Conservation (phyloP, 2,888 invertebrate genomes). For the Nemapogon koenigi region DNA sequence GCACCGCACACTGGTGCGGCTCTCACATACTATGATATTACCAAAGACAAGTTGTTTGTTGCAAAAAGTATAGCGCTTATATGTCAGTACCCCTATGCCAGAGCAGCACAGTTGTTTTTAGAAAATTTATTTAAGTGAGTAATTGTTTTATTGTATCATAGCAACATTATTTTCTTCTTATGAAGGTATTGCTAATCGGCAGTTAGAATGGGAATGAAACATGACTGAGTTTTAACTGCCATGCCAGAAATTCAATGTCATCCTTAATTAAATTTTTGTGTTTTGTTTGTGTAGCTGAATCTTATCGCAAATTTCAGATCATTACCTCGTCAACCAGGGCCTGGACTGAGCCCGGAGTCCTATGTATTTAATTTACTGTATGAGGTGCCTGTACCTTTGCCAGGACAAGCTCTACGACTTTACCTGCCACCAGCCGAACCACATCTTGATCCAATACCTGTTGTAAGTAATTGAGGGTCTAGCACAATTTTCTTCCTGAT, state of each 20-base stretch:
- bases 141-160: background rate
- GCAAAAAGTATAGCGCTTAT: constrained; percentile 94
- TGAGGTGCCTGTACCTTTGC: constrained; percentile 89
- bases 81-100: constrained; percentile 89
- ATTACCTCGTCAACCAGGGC: constrained; percentile 78
- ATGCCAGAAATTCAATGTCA: too few species aligned
- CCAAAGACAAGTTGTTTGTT: constrained; percentile 93
- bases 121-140: constrained; percentile 84
- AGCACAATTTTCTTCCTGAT: too few species aligned
- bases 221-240: too few species aligned
- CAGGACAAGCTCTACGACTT: constrained; percentile 85
- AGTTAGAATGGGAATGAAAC: too few species aligned
- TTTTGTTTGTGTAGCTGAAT: background rate
- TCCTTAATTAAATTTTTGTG: too few species aligned
- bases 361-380: constrained; percentile 95
- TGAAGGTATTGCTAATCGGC: too few species aligned
- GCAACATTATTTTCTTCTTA: too few species aligned
- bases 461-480: constrained; percentile 60
- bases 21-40: constrained; percentile 88
- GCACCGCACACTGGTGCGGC: constrained; percentile 79
- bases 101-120: constrained; percentile 85
- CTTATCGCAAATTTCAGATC: constrained; percentile 57
- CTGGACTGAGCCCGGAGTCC: constrained; percentile 85
- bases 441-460: constrained; percentile 69
- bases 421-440: constrained; percentile 76